A percentile compares a stretch with the other conserved stretches of the same genome.
phyloP scores from a whole-genome alignment of 2,888 invertebrate species.

The Altica lythri region DNA sequence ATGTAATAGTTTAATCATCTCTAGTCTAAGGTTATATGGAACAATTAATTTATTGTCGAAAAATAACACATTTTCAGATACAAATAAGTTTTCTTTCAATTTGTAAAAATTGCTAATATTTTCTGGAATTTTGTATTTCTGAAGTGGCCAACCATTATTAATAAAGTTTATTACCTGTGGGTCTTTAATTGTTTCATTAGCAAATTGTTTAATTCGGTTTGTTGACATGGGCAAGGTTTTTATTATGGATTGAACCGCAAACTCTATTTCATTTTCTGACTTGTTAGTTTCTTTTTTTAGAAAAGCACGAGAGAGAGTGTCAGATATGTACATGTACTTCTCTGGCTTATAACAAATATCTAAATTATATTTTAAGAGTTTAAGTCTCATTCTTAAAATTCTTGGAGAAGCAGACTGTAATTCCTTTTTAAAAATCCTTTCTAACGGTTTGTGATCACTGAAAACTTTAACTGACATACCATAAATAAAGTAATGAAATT shows the following conservation, averaged over 20 bases:
- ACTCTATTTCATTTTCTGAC: conserved; percentile 1
- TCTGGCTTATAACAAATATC: conserved; percentile 30
- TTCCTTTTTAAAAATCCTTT: conserved; percentile 22
- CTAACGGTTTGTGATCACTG: conserved; percentile 46
- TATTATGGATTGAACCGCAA: not conserved
- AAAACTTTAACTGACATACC: conserved; percentile 41
- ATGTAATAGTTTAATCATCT: conserved; percentile 5
- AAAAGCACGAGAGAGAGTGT: conserved; percentile 1
- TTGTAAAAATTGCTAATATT: not conserved
- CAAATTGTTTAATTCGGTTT: conserved; percentile 1
- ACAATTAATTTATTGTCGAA: not conserved
- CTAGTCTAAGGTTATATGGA: not conserved
- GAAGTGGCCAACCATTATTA: conserved; percentile 1
- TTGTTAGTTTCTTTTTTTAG: not conserved
- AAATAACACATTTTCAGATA: conserved; percentile 5
- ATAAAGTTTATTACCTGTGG: not conserved
- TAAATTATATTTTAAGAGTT: conserved; percentile 37
- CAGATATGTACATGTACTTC: conserved; percentile 31
- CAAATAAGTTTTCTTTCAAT: not conserved
- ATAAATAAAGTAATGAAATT: conserved; percentile 48
- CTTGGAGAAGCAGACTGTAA: not conserved
- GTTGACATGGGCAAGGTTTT: not conserved
- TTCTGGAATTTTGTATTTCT: conserved; percentile 2
- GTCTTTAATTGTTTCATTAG: conserved; percentile 1
- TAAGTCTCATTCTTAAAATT: conserved; percentile 36